Base-by-base conservation (phyloP, 2,888 invertebrate genomes). In the Trypoxylon attenuatum region DNA sequence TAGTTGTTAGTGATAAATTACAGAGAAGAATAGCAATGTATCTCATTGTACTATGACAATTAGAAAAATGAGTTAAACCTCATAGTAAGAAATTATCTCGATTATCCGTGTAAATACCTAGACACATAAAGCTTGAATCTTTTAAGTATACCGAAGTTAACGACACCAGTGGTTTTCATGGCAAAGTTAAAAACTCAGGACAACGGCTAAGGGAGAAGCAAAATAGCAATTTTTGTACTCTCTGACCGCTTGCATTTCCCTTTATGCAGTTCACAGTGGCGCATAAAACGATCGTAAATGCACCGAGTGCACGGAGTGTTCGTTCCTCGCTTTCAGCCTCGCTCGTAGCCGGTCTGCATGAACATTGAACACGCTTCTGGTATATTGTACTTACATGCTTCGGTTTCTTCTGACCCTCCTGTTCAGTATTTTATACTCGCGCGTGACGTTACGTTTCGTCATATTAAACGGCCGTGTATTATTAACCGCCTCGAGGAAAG, bases 271-370 rank as follows among this genome's bases (percentile, higher is more conserved):
- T 46, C 47, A 45, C 46, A 18, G n/a, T 43, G 19, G 33, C 19
- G 50, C 54, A 54, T 60, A 69, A 65, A 65, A 22, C 22, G 61
- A 60, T 61, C 55, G 52, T 61, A 56, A 69, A 62, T 62, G 53
- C 53, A 52, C n/a, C n/a, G n/a, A n/a, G n/a, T 33, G 43, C 42
- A 53, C 58, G 55, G 61, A 65, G 66, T 65, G 65, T 61, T 65
- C 52, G 64, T 69, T 65, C 60, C 52, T 69, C 53, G 65, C 69
- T 69, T n/a, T n/a, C n/a, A n/a, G n/a, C n/a, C n/a, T n/a, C n/a
- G n/a, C n/a, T n/a, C n/a, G n/a, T n/a, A n/a, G 56, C 66, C 45
- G 55, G 65, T 52, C 66, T 62, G 62, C 69, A 69, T 69, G 69
- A 69, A 69, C 59, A 66, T 13, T 33, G 33, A 8, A n/a, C 2